A percentile compares a stretch with the other conserved stretches of the same genome.
Conservation (phyloP, 2,113 vertebrate genomes). For the Alces alces region DNA sequence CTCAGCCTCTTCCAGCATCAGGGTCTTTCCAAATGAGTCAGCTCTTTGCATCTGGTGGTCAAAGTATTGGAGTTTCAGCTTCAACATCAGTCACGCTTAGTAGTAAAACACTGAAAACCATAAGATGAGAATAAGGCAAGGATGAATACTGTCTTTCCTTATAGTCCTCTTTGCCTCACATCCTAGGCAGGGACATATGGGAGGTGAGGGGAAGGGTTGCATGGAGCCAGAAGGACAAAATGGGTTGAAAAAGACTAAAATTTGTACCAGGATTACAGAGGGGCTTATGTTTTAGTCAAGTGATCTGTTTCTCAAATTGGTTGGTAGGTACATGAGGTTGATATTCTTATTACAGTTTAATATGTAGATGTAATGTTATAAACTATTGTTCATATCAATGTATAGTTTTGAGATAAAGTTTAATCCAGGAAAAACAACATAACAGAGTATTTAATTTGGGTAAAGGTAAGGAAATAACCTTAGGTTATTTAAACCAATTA, state of each 20-base stretch:
- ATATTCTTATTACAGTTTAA: neutral
- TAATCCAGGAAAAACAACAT: neutral
- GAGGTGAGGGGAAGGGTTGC: rapidly evolving
- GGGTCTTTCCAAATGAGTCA: neutral
- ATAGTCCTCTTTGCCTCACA: neutral
- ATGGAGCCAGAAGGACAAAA: neutral
- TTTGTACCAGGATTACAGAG: neutral
- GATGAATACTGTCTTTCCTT: neutral
- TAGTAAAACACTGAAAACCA: neutral
- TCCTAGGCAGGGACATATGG: neutral
- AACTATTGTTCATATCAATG: neutral
- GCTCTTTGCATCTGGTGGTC: neutral
- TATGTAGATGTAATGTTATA: neutral
- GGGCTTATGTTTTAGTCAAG: neutral
- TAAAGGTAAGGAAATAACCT: neutral
- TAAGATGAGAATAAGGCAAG: neutral
- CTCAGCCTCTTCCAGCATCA: neutral
- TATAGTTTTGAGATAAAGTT: neutral
- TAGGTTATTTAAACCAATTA: constrained; percentile 9
- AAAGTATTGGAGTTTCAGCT: neutral
- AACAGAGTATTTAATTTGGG: neutral
- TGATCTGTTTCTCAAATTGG: neutral
- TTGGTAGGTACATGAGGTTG: neutral
- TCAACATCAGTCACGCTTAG: neutral
- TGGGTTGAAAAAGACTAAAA: neutral